Percentiles rank a stretch among this genome's conserved stretches.
Evolutionary conservation across 35 echinoderm and acorn worm genomes (phyloP).

Genomic region (Ptychodera flava): DNA sequence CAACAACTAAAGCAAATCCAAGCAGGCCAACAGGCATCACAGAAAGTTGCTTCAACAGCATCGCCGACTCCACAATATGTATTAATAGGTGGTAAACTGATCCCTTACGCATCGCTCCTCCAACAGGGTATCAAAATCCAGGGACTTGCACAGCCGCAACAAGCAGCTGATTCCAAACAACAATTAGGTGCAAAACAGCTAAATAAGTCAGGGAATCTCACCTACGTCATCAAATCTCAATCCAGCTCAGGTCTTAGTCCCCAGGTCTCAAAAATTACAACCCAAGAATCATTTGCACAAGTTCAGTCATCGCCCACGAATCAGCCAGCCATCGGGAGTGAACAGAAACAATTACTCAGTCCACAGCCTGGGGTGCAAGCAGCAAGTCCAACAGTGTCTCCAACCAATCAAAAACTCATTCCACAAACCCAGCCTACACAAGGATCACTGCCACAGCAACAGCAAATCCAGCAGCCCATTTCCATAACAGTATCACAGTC

Average conservation of each 20-base stretch:
- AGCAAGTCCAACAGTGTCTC: background rate
- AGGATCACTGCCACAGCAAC: background rate
- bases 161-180: background rate
- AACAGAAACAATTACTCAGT: background rate
- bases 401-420: background rate
- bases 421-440: background rate
- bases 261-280: background rate
- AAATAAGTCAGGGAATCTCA: background rate
- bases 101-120: background rate
- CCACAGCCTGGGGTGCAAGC: background rate
- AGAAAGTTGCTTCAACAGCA: background rate
- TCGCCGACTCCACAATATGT: background rate
- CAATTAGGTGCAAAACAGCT: background rate
- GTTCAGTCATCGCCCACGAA: background rate
- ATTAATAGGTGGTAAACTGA: background rate
- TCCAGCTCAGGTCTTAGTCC: background rate
- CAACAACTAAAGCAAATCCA: background rate
- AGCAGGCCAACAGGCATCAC: background rate
- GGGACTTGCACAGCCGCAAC: background rate
- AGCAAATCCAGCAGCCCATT: background rate
- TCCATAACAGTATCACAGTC: background rate
- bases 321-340: background rate
- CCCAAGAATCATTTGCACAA: background rate
- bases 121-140: background rate
- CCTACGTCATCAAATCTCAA: background rate